These are phyloP conservation scores for Sisyra nigra DNA, from an alignment of 2,888 invertebrate genomes.

Conservation along the genomic window DNA sequence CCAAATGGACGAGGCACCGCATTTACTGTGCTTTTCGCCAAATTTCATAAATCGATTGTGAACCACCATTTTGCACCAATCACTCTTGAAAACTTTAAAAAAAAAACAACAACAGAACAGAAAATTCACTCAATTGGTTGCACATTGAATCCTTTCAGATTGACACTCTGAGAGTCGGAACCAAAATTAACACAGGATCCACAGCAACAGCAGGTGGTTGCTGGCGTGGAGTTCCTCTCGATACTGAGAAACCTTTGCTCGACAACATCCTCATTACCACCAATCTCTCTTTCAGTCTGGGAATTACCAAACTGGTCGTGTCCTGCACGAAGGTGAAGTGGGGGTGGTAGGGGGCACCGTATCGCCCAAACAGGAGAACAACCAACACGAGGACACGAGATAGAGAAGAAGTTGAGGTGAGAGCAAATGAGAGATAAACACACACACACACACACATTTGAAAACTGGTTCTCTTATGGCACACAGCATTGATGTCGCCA, in stretches of 20 bases:
- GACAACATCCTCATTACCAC: too few species aligned
- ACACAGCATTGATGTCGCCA: constrained; percentile 7
- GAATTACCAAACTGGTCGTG: background rate
- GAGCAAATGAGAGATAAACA: too few species aligned
- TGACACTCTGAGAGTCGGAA: constrained; percentile 3
- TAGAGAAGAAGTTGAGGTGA: too few species aligned
- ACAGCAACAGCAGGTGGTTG: background rate
- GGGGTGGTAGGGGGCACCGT: background rate
- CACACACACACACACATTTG: background rate
- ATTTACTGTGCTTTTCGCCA: background rate
- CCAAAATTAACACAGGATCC: background rate
- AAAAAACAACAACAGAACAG: constrained; percentile 1
- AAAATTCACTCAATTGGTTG: background rate
- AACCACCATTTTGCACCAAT: constrained; percentile 7
- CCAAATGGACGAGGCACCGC: constrained; percentile 7
- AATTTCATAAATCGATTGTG: constrained; percentile 9
- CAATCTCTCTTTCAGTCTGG: background rate
- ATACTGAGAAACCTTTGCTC: too few species aligned
- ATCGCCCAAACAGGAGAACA: background rate
- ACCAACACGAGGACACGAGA: too few species aligned
- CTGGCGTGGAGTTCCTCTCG: too few species aligned
- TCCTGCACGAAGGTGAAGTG: background rate
- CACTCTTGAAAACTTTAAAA: constrained; percentile 1
- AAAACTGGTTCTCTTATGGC: constrained; percentile 5
- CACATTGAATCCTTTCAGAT: background rate